A percentile compares a stretch with the other conserved stretches of the same genome.
Conservation (phyloP, 2,113 vertebrate species). For the Gavia stellata region DNA sequence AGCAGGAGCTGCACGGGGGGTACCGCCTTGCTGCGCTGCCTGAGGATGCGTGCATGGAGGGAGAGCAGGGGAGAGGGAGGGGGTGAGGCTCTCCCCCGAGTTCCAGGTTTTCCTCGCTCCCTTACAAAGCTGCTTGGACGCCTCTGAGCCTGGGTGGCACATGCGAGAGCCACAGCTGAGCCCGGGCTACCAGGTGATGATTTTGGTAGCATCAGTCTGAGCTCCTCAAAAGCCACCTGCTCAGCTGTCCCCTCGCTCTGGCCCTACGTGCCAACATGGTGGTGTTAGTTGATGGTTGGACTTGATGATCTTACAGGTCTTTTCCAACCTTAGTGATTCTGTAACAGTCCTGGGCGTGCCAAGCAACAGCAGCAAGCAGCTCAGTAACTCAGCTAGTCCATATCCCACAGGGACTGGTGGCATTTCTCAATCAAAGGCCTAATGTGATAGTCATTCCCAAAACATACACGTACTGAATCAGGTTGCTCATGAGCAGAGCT, state of each 20-base stretch:
- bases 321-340: too few relatives aligned
- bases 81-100: neutral
- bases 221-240: neutral
- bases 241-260: neutral
- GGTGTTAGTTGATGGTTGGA: too few relatives aligned
- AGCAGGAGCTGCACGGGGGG: neutral
- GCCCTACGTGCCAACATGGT: fast-evolving
- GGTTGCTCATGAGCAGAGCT: neutral
- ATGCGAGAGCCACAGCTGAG: neutral
- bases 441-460: neutral
- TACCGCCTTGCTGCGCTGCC: too few relatives aligned
- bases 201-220: neutral
- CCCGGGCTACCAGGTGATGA: neutral
- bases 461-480: neutral
- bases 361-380: neutral
- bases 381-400: neutral
- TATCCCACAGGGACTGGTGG: neutral
- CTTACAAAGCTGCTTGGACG: neutral
- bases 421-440: neutral
- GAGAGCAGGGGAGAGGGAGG: neutral
- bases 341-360: neutral
- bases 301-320: too few relatives aligned
- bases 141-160: neutral
- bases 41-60: fast-evolving
- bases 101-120: neutral